A percentile compares a stretch with the other conserved stretches of the same genome.
These are phyloP conservation scores for Oryzias javanicus DNA, from an alignment of 2,113 vertebrate genomes.

Conservation along the genomic window DNA sequence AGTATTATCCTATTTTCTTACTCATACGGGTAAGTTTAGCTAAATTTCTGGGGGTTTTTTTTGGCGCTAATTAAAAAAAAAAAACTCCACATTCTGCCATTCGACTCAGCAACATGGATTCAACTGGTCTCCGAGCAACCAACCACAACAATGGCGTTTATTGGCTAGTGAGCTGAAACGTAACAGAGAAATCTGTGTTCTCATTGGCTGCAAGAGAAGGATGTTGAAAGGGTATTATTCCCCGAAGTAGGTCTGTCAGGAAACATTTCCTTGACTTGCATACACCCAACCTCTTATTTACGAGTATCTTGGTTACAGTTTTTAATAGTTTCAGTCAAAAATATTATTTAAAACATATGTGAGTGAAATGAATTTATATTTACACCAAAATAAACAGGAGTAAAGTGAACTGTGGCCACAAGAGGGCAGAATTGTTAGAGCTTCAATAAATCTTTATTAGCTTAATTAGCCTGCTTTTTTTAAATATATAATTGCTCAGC, in stretches of 20 bases:
- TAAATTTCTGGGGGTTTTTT: background rate
- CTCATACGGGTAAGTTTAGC: background rate
- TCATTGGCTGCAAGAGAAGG: conserved; percentile 54
- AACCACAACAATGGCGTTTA: background rate
- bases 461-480: background rate
- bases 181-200: background rate
- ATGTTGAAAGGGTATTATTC: fast-evolving
- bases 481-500: too few relatives aligned
- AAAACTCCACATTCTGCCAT: background rate
- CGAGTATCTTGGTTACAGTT: too few relatives aligned
- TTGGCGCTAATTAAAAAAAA: background rate
- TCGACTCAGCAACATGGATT: conserved; percentile 40
- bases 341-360: too few relatives aligned
- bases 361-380: too few relatives aligned
- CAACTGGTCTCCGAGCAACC: conserved; percentile 70
- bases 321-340: too few relatives aligned
- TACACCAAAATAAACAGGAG: fast-evolving
- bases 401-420: conserved; percentile 17
- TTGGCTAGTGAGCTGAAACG: conserved; percentile 38
- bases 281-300: too few relatives aligned
- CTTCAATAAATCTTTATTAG: background rate
- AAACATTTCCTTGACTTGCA: background rate
- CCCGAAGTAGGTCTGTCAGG: background rate
- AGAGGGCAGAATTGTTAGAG: conserved; percentile 34
- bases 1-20: background rate